A percentile compares a stretch with the other conserved stretches of the same genome.
phyloP scores from a whole-genome alignment of 2,888 invertebrate species.

The Imbricaverruca yamaguchii region DNA sequence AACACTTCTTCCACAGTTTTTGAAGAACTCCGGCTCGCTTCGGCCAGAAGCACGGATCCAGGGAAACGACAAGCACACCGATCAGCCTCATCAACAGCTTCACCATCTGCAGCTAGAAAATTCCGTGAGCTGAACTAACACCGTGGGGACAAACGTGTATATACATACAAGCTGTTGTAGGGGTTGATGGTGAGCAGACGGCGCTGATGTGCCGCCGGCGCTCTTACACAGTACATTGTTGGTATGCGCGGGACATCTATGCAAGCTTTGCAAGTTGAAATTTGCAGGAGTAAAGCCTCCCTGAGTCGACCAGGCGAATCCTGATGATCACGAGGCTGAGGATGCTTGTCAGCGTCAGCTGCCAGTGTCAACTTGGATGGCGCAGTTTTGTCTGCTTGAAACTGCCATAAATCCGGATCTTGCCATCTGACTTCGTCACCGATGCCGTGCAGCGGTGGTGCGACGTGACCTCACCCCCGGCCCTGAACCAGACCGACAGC shows the following conservation, averaged over 20 bases:
- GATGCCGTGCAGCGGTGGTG: background rate
- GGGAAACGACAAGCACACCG: background rate
- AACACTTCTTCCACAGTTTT: background rate
- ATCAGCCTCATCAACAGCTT: background rate
- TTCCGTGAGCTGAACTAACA: background rate
- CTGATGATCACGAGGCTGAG: background rate
- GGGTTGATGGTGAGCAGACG: background rate
- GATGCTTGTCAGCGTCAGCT: background rate
- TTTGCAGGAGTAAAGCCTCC: no score
- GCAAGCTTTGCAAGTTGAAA: background rate
- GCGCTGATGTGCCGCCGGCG: background rate
- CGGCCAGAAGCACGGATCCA: background rate
- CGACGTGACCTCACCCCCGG: no score
- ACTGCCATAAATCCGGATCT: background rate
- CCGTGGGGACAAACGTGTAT: background rate
- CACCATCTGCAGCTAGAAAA: background rate
- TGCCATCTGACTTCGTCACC: background rate
- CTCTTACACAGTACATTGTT: background rate
- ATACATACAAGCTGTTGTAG: background rate
- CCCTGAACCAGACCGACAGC: no score
- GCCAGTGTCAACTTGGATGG: no score
- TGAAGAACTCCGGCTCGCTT: background rate
- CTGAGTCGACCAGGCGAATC: no score
- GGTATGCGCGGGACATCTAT: background rate
- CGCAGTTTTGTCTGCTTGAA: background rate